phyloP scores from a whole-genome alignment of 2,888 invertebrate species.

The Lepidocyrtinus sp. region DNA sequence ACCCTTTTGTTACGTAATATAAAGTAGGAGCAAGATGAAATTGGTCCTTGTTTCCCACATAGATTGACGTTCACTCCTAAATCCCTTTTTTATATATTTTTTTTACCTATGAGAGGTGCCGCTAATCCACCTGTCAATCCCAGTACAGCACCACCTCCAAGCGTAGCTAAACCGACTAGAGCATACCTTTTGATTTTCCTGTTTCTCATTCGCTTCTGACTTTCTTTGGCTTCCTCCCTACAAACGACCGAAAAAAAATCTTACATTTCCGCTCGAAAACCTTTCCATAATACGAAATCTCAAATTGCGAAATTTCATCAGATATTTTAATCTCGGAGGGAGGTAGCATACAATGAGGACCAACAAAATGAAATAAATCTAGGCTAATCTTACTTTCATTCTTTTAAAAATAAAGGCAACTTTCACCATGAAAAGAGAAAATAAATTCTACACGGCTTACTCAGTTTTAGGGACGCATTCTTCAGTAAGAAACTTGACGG shows the following conservation, averaged over 20 bases:
- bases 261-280: too few relatives aligned
- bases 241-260: too few relatives aligned
- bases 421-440: too few relatives aligned
- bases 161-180: constrained; percentile 78
- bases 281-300: too few relatives aligned
- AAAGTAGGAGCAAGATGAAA: too few relatives aligned
- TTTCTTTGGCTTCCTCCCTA: constrained; percentile 75
- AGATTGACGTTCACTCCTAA: neutral
- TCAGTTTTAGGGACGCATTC: constrained; percentile 69
- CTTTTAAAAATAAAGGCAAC: too few relatives aligned
- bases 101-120: constrained; percentile 77
- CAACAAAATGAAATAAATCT: too few relatives aligned
- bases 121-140: constrained; percentile 80
- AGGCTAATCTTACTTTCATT: neutral
- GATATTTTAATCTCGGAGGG: too few relatives aligned
- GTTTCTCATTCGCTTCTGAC: constrained; percentile 74
- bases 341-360: too few relatives aligned
- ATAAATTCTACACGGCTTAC: constrained; percentile 58
- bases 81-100: neutral
- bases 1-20: too few relatives aligned
- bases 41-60: too few relatives aligned
- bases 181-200: constrained; percentile 78
- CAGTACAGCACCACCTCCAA: constrained; percentile 79
- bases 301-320: too few relatives aligned
- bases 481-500: constrained; percentile 75